Base-by-base conservation (phyloP, 1,140 invertebrate genomes). In the Tetraneura akinire region DNA sequence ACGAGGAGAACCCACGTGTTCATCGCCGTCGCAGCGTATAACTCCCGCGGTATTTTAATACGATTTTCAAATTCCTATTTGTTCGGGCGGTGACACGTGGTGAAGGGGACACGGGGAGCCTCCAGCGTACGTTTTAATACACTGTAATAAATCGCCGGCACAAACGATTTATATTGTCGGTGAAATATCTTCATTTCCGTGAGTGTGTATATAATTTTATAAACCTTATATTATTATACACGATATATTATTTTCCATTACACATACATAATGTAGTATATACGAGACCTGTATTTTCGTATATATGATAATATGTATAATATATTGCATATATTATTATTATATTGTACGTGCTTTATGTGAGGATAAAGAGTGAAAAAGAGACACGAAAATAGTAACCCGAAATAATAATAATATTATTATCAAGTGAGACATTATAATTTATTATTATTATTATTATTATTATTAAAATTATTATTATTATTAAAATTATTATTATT, bases 121-220 rank as follows among this genome's bases (percentile, higher is more conserved):
- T 47, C 16, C 29, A 37, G 26, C 29, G 60, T 32, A 37, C 8
- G 8, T 37, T 4, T 37, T n/a, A n/a, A 18, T 42, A 66, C 32
- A 66, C 21, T n/a, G 47, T 29, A 71, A 70, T 49, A 70, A 70
- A 70, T 49, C 42, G 66, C 23, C 66, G 23, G 45, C 42, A 26
- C 45, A 49, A 70, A 70, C 66, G 68, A 29, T 71, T 71, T 51
- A 71, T 51, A 47, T 23, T 18, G 1, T 18, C 68, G 68, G 47
- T 71, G 68, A 71, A 71, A 71, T 71, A 71, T 71, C 68, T 71
- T 71, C 68, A 51, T 71, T 71, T 71, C 68, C 45, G 68, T 71
- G 68, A 8, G 66, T 18, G 45, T 21, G 6, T 47, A 10, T n/a
- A n/a, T n/a, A n/a, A n/a, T n/a, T n/a, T 11, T 37, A 62, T 13